Base-by-base conservation (phyloP, 1,140 invertebrate genomes). In the Conus betulinus region DNA sequence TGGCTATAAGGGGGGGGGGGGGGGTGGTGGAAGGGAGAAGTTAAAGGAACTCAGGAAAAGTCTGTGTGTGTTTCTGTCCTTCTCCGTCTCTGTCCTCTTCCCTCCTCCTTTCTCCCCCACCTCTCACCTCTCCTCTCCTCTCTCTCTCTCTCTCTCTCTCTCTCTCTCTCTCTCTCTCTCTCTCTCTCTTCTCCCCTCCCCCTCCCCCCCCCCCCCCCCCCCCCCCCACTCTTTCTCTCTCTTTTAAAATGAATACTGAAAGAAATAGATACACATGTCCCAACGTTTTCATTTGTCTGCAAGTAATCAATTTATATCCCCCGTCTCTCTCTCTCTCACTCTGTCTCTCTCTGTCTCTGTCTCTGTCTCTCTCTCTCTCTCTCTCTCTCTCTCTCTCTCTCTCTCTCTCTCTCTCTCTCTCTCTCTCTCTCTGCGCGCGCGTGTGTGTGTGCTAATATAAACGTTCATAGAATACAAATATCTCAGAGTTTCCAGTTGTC, bases 91-190 rank as follows among this genome's bases (percentile, higher is more conserved):
- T 78, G 7, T 78, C 76, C 39, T 17, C 39, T 8, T 78, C 76
- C 39, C 25, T 78, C 20, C 23, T 20, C 23, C 67, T 74, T 20
- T 74, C 7, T 74, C 20, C 23, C 67, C 23, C n/a, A 8, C n/a
- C 7, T 15, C 23, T 15, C 15, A 23, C 67, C n/a, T 25, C n/a
- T 25, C n/a, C 20, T 23, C 20, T 74, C 23, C 67, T 74, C 67
- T 20, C n/a, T 84, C 39, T 84, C 83, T 84, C 39, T 84, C 83
- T 60, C 63, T 63, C 55, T 63, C 55, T 63, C 83, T 60, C 63
- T 84, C 76, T 78, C 76, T 78, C 76, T 78, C 76, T 78, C 25
- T 78, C 76, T 78, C 76, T 78, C 76, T 78, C 76, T 78, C 76
- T 78, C 76, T 78, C 76, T 78, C n/a, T 78, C 25, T 8, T 27